phyloP scores from a whole-genome alignment of 2,797 vertebrate genomes.

The Loriculus beryllinus region DNA sequence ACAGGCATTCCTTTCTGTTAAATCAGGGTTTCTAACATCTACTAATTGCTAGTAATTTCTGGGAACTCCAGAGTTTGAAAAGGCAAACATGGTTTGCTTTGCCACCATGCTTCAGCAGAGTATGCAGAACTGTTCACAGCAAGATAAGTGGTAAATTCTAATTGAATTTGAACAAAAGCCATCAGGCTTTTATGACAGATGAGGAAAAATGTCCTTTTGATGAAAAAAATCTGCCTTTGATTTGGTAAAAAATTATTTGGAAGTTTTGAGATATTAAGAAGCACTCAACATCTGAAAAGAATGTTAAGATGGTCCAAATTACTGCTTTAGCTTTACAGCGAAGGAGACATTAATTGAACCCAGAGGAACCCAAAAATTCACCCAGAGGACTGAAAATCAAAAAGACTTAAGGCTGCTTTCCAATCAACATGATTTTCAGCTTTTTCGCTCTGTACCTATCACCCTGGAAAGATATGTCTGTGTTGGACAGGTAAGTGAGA shows the following conservation, averaged over 20 bases:
- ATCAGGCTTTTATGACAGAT: not conserved
- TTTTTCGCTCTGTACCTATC: not conserved
- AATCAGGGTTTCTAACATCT: not conserved
- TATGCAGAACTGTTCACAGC: not conserved
- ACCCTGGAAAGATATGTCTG: not conserved
- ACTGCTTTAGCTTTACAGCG: not conserved
- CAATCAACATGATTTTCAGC: not conserved
- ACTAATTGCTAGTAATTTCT: not conserved
- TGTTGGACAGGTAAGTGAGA: not conserved
- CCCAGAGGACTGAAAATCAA: not conserved
- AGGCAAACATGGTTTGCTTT: not conserved
- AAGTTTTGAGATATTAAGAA: not conserved
- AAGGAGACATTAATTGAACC: not conserved
- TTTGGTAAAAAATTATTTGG: not conserved
- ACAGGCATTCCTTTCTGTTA: not conserved
- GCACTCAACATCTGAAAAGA: not conserved
- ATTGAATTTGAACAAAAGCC: not conserved
- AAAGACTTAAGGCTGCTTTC: not conserved
- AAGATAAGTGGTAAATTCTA: not conserved
- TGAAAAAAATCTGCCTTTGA: not conserved
- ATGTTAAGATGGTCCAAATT: not conserved
- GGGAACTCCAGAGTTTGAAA: not conserved
- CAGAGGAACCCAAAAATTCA: not conserved
- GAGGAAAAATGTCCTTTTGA: not conserved
- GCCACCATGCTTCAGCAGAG: not conserved